Base-by-base conservation (phyloP, 2,888 invertebrate genomes). In the Leucophenga montana region DNA sequence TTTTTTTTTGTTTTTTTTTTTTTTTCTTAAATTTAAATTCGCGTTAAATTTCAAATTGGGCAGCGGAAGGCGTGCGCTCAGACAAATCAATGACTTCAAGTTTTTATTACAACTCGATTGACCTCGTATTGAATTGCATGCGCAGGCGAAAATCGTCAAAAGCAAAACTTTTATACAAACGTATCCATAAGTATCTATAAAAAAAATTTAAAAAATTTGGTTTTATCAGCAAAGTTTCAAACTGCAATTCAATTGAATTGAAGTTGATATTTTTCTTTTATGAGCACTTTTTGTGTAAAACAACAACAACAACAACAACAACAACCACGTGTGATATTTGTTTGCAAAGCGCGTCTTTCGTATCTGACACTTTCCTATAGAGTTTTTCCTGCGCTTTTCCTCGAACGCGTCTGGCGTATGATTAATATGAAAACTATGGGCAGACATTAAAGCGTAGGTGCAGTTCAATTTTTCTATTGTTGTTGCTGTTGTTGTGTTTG, bases 231-330 rank as follows among this genome's bases (percentile, higher is more conserved):
- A 39, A 39, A 39, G 39, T 39, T 31, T 16, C 33, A 31, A 48
- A 64, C 31, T 48, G 62, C 46, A 64, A 46, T 62, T 62, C 44
- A 22, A 33, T 18, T 18, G 62, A 62, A 62, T 46, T 62, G 16
- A 62, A 62, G 46, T 44, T 61, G 39, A 61, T 61, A 39, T 39
- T 18, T 77, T 78, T 78, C 78, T 73, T 62, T 44, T 72, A 57
- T 68, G 62, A 8, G 39, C 53, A 62, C 27, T 65, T 13, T 56
- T 16, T 65, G 66, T 73, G 75, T 76, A 16, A 44, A 62, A 33
- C 16, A 18, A n/a, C 18, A 39, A 44, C n/a, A n/a, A n/a, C n/a
- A n/a, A n/a, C n/a, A n/a, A n/a, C n/a, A n/a, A n/a, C n/a, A 62
- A 33, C 16, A 18, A n/a, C 18, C n/a, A 44, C 44, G 53, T 18